Evolutionary conservation across 2,888 invertebrate species (phyloP).

Genomic region (Eustalomyia histrio): DNA sequence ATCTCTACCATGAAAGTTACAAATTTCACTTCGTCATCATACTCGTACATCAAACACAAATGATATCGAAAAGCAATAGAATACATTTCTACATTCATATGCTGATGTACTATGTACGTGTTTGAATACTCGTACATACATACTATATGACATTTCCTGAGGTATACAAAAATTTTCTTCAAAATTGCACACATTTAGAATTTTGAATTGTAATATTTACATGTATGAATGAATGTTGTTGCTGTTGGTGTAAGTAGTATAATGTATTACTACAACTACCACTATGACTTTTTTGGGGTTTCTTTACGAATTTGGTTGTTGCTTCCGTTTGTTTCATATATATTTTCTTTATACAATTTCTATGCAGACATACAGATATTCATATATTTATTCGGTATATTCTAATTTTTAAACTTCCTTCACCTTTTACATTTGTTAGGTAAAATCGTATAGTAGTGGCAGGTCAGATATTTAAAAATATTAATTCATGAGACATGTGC

Average conservation of each 20-base stretch:
- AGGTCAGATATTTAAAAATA: not conserved
- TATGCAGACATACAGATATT: not conserved
- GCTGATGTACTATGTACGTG: not conserved
- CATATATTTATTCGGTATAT: conserved; percentile 28
- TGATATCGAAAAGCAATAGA: conserved; percentile 29
- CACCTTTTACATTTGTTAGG: conserved; percentile 1
- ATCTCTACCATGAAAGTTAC: conserved; percentile 45
- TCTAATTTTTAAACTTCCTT: conserved; percentile 31
- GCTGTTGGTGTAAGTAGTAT: conserved; percentile 23
- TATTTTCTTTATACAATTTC: conserved; percentile 6
- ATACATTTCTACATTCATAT: not conserved
- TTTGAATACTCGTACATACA: too few species aligned
- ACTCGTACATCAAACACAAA: conserved; percentile 21
- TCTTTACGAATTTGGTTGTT: conserved; percentile 46
- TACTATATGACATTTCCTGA: conserved; percentile 61
- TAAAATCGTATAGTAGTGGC: not conserved
- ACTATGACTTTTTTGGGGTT: conserved; percentile 11
- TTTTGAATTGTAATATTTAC: conserved; percentile 37
- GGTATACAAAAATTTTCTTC: conserved; percentile 59
- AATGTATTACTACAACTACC: not conserved
- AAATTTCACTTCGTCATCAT: conserved; percentile 50
- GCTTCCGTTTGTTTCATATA: conserved; percentile 33
- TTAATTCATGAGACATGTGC: not conserved
- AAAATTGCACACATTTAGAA: conserved; percentile 62
- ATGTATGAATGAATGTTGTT: conserved; percentile 3